Evolutionary conservation across 1,140 invertebrate species (phyloP).

Genomic region (Lepidostoma basale): DNA sequence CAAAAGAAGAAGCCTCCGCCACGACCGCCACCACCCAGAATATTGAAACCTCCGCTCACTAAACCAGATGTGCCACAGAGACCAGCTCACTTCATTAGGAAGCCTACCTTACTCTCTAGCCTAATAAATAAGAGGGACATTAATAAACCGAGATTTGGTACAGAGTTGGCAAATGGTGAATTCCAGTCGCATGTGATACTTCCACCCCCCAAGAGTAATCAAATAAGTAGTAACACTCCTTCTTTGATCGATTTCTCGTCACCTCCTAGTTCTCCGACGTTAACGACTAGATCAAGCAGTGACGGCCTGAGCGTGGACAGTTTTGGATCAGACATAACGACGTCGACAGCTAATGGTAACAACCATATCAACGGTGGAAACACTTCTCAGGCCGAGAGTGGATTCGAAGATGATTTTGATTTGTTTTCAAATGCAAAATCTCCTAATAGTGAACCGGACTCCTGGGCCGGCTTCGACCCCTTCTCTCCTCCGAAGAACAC

Average conservation of each 20-base stretch:
- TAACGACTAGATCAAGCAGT: conserved; percentile 74
- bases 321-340: conserved; percentile 73
- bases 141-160: conserved; percentile 33
- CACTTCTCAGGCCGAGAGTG: conserved; percentile 75
- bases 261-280: conserved; percentile 74
- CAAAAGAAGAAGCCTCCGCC: conserved; percentile 62
- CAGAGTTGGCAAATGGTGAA: conserved; percentile 30
- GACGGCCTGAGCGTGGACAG: conserved; percentile 75
- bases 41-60: conserved; percentile 26
- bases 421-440: conserved; percentile 61
- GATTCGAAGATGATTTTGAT: conserved; percentile 78
- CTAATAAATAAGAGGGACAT: conserved; percentile 50
- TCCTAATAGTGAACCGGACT: conserved; percentile 58
- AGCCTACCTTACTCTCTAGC: conserved; percentile 59
- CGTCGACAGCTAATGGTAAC: conserved; percentile 61
- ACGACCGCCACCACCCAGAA: conserved; percentile 60
- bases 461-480: conserved; percentile 54
- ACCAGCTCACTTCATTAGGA: conserved; percentile 58
- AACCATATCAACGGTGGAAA: conserved; percentile 66
- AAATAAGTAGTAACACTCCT: conserved; percentile 37
- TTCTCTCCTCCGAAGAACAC: conserved; percentile 54
- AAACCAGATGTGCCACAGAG: conserved; percentile 53
- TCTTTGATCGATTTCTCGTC: conserved; percentile 68
- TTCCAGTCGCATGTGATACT: conserved; percentile 40
- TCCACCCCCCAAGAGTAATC: conserved; percentile 19